Base-by-base conservation (phyloP, 53 echinoderm and acorn worm genomes). In the Pentamera pediparva region DNA sequence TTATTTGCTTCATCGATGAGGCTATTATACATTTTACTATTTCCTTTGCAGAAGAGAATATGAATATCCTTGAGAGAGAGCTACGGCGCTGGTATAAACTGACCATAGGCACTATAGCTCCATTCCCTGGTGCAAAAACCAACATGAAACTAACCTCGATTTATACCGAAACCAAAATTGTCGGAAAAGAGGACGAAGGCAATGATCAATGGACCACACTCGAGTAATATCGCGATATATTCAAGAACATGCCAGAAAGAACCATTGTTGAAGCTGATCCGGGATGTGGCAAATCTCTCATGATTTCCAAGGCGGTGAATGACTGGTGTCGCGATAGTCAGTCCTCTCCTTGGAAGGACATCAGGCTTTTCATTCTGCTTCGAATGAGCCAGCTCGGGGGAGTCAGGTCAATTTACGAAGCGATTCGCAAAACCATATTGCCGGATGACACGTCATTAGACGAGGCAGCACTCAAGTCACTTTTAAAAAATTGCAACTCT, bases 251-350 rank as follows among this genome's bases (percentile, higher is more conserved):
- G 0, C 15, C 67, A 13, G 45, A 25, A 25, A 18, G 67, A 29
- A 67, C 45, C 39, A 67, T 67, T 12, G 31, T 43, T 41, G 67
- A 67, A 41, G 67, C 26, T 9, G 67, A 67, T 43, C 67, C 67
- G 18, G 67, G 67, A 4, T 67, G 18, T 41, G 67, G 67, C 2
- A 67, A 67, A 30, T 67, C 67, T 43, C 40, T 30, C 9, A 67
- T 67, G 67, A 67, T 67, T 18, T 45, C 45, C 0, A 37, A 67
- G 30, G 67, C 67, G 6, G 67, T 45, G 18, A 27, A 67, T 24
- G 67, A 67, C 67, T 67, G 67, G 67, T 40, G 10, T 45, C 24
- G 27, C 0, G 58, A 57, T 32, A 37, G 7, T n/a, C 18, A 41
- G 19, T 41, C 39, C 8, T 43, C 45, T 25, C 54, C 54, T 2